phyloP scores from a whole-genome alignment of 2,888 invertebrate species.

The Cryptops parisi region DNA sequence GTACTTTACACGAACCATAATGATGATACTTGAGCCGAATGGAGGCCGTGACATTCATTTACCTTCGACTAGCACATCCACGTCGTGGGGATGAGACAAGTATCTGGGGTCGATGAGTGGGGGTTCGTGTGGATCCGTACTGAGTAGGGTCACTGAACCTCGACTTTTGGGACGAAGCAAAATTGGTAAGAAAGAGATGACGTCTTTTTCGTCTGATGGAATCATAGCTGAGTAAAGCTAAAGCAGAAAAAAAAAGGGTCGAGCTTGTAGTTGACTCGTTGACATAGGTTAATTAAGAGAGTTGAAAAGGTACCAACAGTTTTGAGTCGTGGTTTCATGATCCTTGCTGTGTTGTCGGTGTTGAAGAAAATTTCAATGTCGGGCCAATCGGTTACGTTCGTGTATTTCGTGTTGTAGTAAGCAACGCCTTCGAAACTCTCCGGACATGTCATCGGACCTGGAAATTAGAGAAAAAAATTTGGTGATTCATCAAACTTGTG shows the following conservation, averaged over 20 bases:
- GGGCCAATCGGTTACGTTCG: slow-evolving; percentile 59
- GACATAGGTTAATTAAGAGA: not conserved
- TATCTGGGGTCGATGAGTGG: slow-evolving; percentile 88
- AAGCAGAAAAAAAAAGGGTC: not conserved
- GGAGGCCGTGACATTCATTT: slow-evolving; percentile 6
- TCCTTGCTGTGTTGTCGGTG: slow-evolving; percentile 39
- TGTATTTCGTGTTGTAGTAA: slow-evolving; percentile 66
- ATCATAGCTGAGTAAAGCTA: not conserved
- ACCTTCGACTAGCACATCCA: slow-evolving; percentile 60
- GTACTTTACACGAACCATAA: too few species aligned
- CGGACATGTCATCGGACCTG: slow-evolving; percentile 56
- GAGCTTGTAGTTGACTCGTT: not conserved
- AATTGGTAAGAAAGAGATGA: slow-evolving; percentile 57
- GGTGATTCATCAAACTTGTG: too few species aligned
- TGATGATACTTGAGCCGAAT: too few species aligned
- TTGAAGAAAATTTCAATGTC: slow-evolving; percentile 78
- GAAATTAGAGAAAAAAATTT: not conserved
- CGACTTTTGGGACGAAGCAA: slow-evolving; percentile 56
- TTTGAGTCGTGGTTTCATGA: not conserved
- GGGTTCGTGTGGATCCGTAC: slow-evolving; percentile 68
- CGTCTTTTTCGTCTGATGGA: slow-evolving; percentile 49
- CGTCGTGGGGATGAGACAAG: slow-evolving; percentile 62
- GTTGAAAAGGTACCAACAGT: not conserved
- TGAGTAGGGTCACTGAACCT: slow-evolving; percentile 48
- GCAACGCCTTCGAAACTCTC: slow-evolving; percentile 76